Conservation (phyloP, 2,797 vertebrate genomes). For the Enteromius thamalakanensis region DNA sequence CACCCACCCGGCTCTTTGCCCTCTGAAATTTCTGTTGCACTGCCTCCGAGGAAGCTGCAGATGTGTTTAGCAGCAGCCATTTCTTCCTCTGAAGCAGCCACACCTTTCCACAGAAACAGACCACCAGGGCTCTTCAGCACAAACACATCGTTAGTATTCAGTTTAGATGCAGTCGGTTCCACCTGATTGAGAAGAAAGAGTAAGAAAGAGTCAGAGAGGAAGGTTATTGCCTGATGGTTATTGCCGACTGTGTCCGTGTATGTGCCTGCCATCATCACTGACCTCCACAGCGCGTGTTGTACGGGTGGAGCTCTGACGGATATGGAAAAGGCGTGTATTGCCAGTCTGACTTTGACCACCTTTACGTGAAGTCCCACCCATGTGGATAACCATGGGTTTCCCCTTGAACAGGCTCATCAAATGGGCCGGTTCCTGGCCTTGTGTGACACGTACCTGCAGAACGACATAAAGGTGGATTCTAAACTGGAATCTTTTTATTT, state of each 20-base stretch:
- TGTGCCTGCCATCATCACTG: background rate
- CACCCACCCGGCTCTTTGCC: slow-evolving; percentile 72
- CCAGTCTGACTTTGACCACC: slow-evolving; percentile 63
- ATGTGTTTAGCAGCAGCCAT: slow-evolving; percentile 68
- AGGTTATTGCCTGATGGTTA: background rate
- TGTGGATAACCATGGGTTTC: slow-evolving; percentile 73
- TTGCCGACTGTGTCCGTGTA: background rate
- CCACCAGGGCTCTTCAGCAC: slow-evolving; percentile 70
- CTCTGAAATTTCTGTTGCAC: slow-evolving; percentile 67
- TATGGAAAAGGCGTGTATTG: slow-evolving; percentile 75
- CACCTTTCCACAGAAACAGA: slow-evolving; percentile 73
- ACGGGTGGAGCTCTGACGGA: slow-evolving; percentile 72
- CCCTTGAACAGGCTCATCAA: slow-evolving; percentile 77
- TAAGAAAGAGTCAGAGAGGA: background rate
- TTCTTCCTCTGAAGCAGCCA: slow-evolving; percentile 70
- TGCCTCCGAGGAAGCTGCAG: slow-evolving; percentile 67
- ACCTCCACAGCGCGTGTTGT: slow-evolving; percentile 79
- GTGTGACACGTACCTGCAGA: slow-evolving; percentile 79
- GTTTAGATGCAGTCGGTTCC: slow-evolving; percentile 61
- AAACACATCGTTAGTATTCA: slow-evolving; percentile 81
- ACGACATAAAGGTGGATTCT: slow-evolving; percentile 15
- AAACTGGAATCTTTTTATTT: background rate
- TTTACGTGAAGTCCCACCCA: slow-evolving; percentile 74
- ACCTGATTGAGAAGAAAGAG: slow-evolving; percentile 66
- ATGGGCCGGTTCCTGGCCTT: slow-evolving; percentile 79